Conservation (phyloP, 1,140 invertebrate genomes). For the Drosophila eugracilis region DNA sequence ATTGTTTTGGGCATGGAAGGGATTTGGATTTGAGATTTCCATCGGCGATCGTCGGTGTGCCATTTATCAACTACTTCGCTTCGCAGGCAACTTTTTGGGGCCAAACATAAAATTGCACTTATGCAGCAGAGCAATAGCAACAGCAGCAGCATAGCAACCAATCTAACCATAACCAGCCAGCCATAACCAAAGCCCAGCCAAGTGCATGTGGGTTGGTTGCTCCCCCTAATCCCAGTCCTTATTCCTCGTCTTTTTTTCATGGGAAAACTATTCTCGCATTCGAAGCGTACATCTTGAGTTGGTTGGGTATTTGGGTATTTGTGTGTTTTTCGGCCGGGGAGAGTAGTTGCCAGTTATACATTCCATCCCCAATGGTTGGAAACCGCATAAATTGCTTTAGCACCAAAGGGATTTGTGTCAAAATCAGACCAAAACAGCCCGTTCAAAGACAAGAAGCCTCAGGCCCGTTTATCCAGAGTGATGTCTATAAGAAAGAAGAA, state of each 20-base stretch:
- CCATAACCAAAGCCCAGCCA: conserved; percentile 71
- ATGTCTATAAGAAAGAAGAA: conserved; percentile 22
- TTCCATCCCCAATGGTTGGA: conserved; percentile 41
- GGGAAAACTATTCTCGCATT: conserved; percentile 46
- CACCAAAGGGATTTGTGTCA: conserved; percentile 81
- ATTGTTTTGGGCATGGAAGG: conserved; percentile 36
- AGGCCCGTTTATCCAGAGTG: conserved; percentile 14
- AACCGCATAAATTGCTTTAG: conserved; percentile 81
- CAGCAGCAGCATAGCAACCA: conserved; percentile 35
- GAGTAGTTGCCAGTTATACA: conserved; percentile 29
- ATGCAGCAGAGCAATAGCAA: conserved; percentile 43
- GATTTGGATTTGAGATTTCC: conserved; percentile 62
- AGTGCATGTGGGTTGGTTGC: conserved; percentile 51
- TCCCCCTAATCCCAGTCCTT: conserved; percentile 14
- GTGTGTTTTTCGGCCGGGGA: conserved; percentile 23
- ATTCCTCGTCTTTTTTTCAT: neutral
- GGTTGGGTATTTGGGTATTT: conserved; percentile 18
- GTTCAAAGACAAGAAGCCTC: conserved; percentile 59
- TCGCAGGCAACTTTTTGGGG: conserved; percentile 45
- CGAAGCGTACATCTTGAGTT: conserved; percentile 49
- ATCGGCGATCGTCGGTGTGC: conserved; percentile 20
- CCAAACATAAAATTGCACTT: conserved; percentile 80
- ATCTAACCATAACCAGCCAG: conserved; percentile 64
- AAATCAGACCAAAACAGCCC: conserved; percentile 74
- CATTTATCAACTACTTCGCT: conserved; percentile 71